Conservation (phyloP, 2,113 vertebrate species). For the Engystomops pustulosus region DNA sequence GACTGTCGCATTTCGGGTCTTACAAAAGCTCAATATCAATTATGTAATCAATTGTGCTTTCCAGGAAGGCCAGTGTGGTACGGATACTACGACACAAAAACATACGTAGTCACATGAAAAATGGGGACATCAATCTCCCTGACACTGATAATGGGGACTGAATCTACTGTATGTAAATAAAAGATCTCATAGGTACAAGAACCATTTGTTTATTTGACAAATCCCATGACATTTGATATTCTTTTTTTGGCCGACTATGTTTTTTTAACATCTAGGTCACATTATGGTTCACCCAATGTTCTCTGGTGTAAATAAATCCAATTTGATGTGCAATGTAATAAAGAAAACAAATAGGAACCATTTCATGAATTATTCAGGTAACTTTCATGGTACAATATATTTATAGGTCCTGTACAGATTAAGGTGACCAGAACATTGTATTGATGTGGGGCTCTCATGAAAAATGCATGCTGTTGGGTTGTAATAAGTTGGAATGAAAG, state of each 20-base stretch:
- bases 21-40: no score
- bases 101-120: background rate
- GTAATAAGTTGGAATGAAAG: constrained; percentile 29
- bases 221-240: background rate
- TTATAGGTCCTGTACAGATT: constrained; percentile 38
- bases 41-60: constrained; percentile 31
- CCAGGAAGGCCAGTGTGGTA: background rate
- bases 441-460: constrained; percentile 14
- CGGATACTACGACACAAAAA: background rate
- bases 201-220: background rate
- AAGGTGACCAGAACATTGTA: constrained; percentile 41
- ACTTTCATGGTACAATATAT: constrained; percentile 28
- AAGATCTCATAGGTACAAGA: background rate
- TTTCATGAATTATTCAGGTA: constrained; percentile 20
- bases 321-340: constrained; percentile 32
- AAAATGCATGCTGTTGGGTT: constrained; percentile 20
- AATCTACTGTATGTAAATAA: background rate
- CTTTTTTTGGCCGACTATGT: background rate
- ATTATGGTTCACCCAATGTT: constrained; percentile 15
- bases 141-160: background rate
- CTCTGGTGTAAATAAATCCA: constrained; percentile 21
- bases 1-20: no score
- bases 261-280: constrained; percentile 26
- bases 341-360: constrained; percentile 30
- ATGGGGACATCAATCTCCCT: background rate